Conservation (phyloP, 2,888 invertebrate species). For the Drosophila hawaiiensis region DNA sequence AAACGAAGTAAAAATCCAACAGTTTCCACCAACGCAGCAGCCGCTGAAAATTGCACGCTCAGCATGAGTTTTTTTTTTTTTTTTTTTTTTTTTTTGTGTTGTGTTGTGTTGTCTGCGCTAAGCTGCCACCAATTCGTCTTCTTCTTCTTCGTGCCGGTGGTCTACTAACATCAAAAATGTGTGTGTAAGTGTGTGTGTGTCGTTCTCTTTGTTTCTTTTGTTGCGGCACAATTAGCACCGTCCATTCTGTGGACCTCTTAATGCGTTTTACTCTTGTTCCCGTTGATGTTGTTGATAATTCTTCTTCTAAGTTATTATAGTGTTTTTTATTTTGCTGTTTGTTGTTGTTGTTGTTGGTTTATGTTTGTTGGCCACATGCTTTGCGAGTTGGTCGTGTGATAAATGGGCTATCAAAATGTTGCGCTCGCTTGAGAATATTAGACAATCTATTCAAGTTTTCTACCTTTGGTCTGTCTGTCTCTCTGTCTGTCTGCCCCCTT, state of each 20-base stretch:
- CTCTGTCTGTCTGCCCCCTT: background rate
- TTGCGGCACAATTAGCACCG: conserved; percentile 69
- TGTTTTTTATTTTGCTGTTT: conserved; percentile 3
- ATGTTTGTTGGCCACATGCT: conserved; percentile 40
- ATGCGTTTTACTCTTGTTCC: conserved; percentile 39
- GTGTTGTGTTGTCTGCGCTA: conserved; percentile 35
- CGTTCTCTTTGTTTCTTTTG: conserved; percentile 50
- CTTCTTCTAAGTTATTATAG: conserved; percentile 11
- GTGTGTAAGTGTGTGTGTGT: conserved; percentile 27
- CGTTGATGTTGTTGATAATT: conserved; percentile 9
- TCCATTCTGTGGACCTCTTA: conserved; percentile 60
- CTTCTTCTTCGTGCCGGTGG: conserved; percentile 37
- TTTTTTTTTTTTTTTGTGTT: conserved; percentile 2
- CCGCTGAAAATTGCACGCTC: conserved; percentile 44
- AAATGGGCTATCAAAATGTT: conserved; percentile 71
- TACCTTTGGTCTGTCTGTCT: conserved; percentile 10
- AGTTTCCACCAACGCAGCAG: conserved; percentile 49
- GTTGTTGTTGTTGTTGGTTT: background rate
- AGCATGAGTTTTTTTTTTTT: conserved; percentile 35
- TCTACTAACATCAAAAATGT: conserved; percentile 61
- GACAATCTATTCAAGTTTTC: conserved; percentile 42
- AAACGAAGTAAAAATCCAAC: conserved; percentile 5
- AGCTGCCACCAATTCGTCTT: conserved; percentile 34
- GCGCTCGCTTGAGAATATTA: conserved; percentile 42
- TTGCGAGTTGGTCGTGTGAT: conserved; percentile 42